Percentiles rank a stretch among this genome's conserved stretches.
These are phyloP conservation scores for Pseudorectes ferrugineus DNA, from an alignment of 2,113 vertebrate species.

Conservation along the genomic window DNA sequence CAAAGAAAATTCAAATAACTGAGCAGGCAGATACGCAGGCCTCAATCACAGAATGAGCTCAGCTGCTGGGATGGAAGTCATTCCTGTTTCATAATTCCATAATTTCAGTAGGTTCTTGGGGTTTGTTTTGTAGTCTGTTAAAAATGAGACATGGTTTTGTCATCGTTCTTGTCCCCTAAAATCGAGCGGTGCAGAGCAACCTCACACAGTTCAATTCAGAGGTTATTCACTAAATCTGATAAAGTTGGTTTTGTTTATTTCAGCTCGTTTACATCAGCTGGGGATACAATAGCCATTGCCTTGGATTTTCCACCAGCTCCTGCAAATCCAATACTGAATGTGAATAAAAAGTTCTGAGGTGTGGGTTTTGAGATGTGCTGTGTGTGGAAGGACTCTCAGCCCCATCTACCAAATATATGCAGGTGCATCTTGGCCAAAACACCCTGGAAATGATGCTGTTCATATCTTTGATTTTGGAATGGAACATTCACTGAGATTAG, in stretches of 20 bases:
- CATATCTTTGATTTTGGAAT: neutral
- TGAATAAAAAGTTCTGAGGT: neutral
- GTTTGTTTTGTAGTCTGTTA: neutral
- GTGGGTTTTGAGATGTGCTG: neutral
- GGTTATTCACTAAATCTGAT: neutral
- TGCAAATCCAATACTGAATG: neutral
- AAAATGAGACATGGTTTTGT: neutral
- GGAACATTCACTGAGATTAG: neutral
- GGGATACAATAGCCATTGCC: neutral
- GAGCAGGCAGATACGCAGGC: neutral
- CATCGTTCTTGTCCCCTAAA: neutral
- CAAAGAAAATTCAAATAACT: neutral
- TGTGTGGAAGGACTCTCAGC: neutral
- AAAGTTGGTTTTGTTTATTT: neutral
- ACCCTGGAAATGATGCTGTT: neutral
- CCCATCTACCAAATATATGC: neutral
- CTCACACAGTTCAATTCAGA: neutral
- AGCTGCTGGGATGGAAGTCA: neutral
- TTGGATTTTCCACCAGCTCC: neutral
- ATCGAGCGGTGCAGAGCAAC: neutral
- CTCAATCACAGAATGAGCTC: neutral
- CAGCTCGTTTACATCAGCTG: neutral
- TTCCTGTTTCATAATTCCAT: neutral
- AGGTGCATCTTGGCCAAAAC: neutral
- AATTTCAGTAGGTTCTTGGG: neutral